Evolutionary conservation across 2,113 vertebrate genomes (phyloP).

Genomic region (Dissostichus mawsoni): DNA sequence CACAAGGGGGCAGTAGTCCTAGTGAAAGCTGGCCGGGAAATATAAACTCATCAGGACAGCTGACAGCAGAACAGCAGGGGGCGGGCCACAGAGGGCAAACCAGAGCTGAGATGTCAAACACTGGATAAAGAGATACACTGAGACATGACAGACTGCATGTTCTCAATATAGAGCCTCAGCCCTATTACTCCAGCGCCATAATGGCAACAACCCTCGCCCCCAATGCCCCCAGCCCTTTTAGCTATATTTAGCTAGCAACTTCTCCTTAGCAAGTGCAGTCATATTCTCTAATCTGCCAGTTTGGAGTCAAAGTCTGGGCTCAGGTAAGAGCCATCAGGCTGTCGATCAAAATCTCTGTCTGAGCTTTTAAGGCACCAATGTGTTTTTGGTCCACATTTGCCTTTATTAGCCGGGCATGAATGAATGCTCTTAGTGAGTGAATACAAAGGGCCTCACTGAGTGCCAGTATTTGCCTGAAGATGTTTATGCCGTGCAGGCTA

Average conservation of each 20-base stretch:
- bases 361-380: constrained; percentile 29
- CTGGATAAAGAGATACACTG: constrained; percentile 75
- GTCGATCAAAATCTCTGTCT: constrained; percentile 15
- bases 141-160: constrained; percentile 79
- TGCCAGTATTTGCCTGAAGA: constrained; percentile 70
- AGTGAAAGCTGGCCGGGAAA: constrained; percentile 59
- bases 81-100: constrained; percentile 75
- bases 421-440: constrained; percentile 60
- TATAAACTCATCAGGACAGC: constrained; percentile 73
- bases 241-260: constrained; percentile 74
- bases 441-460: constrained; percentile 67
- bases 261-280: constrained; percentile 44
- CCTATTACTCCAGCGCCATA: constrained; percentile 62
- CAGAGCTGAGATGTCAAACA: constrained; percentile 74
- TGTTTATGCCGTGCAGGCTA: constrained; percentile 70
- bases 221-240: constrained; percentile 27
- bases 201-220: constrained; percentile 62
- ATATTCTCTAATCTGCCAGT: constrained; percentile 47
- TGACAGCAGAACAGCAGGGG: constrained; percentile 68
- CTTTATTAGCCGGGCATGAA: constrained; percentile 48
- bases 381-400: constrained; percentile 15
- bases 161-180: constrained; percentile 80
- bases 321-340: constrained; percentile 17
- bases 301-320: constrained; percentile 36
- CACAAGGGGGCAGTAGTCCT: constrained; percentile 78